These are phyloP conservation scores for Lordiphosa andalusiaca DNA, from an alignment of 2,888 invertebrate species.

Conservation along the genomic window DNA sequence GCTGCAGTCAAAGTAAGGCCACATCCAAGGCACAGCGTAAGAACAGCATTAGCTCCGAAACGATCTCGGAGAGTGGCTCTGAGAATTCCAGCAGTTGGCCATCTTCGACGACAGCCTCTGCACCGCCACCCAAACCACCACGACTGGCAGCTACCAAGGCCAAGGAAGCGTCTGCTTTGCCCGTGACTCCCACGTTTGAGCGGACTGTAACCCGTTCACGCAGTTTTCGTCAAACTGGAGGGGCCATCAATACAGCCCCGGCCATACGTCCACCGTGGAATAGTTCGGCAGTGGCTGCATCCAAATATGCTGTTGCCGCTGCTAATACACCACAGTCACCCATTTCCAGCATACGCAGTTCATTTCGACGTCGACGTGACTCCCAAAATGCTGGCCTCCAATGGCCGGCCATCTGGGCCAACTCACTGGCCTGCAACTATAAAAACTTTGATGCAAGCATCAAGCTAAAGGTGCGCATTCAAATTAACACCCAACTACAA, in stretches of 20 bases:
- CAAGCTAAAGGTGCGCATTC: slow-evolving; percentile 75
- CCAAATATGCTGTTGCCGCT: slow-evolving; percentile 52
- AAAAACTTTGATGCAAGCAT: slow-evolving; percentile 78
- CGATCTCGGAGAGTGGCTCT: slow-evolving; percentile 80
- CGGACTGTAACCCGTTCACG: slow-evolving; percentile 60
- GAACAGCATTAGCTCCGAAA: slow-evolving; percentile 80
- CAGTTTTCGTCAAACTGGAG: slow-evolving; percentile 56
- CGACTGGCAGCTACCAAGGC: slow-evolving; percentile 49
- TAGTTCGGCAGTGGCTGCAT: slow-evolving; percentile 63
- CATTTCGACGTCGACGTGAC: slow-evolving; percentile 76
- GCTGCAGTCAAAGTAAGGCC: slow-evolving; percentile 20
- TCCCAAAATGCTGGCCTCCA: slow-evolving; percentile 67
- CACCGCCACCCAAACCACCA: slow-evolving; percentile 56
- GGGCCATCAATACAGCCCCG: slow-evolving; percentile 4
- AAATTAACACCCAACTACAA: slow-evolving; percentile 42
- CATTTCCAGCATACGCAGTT: slow-evolving; percentile 62
- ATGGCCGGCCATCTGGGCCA: slow-evolving; percentile 78
- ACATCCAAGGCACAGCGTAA: slow-evolving; percentile 69
- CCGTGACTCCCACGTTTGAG: slow-evolving; percentile 48
- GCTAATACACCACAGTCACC: slow-evolving; percentile 55
- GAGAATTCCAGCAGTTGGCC: slow-evolving; percentile 77
- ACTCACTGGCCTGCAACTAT: slow-evolving; percentile 73
- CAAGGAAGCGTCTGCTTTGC: slow-evolving; percentile 32
- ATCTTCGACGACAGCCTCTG: slow-evolving; percentile 18
- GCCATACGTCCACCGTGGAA: slow-evolving; percentile 74